Conservation (phyloP, 2,888 invertebrate genomes). For the Clistopyga incitator region DNA sequence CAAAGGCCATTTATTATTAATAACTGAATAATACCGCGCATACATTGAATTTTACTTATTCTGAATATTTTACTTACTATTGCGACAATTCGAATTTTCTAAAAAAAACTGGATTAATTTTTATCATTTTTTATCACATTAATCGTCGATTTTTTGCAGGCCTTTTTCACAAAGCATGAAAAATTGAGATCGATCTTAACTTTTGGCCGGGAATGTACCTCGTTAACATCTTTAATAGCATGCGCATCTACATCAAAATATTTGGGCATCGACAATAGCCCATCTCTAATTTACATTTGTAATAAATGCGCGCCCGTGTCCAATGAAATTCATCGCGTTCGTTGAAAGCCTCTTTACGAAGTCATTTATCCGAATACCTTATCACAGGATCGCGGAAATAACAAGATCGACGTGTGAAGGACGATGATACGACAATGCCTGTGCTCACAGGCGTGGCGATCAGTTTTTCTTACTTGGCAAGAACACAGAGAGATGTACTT, state of each 20-base stretch:
- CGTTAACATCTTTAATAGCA: neutral
- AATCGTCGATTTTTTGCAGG: neutral
- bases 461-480: neutral
- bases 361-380: neutral
- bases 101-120: no score
- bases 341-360: neutral
- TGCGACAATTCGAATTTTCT: no score
- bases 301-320: conserved; percentile 3
- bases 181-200: neutral
- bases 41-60: no score
- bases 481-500: conserved; percentile 5
- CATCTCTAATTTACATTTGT: neutral
- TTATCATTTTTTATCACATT: no score
- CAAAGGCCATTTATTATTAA: no score
- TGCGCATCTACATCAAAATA: neutral
- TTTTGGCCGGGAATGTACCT: neutral
- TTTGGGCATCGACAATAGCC: neutral
- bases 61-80: no score
- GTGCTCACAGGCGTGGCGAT: conserved; percentile 28
- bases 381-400: conserved; percentile 40
- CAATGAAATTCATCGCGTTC: conserved; percentile 17
- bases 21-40: neutral
- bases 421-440: conserved; percentile 13
- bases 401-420: conserved; percentile 33
- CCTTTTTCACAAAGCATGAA: neutral